Evolutionary conservation across 2,113 vertebrate species (phyloP).

Genomic region (Mustelus asterias): DNA sequence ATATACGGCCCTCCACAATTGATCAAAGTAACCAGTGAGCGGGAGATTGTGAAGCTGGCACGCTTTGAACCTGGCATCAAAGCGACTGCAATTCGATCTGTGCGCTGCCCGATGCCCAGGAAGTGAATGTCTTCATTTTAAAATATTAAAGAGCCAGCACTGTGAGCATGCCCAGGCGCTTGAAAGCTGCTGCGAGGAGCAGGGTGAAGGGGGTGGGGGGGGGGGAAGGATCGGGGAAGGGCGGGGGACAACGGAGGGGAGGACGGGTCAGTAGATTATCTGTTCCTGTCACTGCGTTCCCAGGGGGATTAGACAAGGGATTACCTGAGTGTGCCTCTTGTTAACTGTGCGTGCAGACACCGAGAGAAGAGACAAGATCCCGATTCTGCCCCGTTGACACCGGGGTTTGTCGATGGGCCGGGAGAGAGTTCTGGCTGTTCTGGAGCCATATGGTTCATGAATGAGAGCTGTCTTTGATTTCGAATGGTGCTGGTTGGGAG

Average conservation of each 20-base stretch:
- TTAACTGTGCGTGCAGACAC: not conserved
- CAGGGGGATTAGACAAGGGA: not conserved
- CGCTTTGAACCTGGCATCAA: not conserved
- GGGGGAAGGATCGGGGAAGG: not conserved
- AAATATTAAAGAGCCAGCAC: slow-evolving; percentile 18
- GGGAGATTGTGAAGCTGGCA: not conserved
- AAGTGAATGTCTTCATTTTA: slow-evolving; percentile 1
- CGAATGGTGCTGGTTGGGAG: not conserved
- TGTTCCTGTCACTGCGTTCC: not conserved
- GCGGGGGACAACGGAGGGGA: not conserved
- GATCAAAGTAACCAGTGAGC: not conserved
- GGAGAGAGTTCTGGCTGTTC: not conserved
- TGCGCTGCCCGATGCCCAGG: not conserved
- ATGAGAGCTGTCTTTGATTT: not conserved
- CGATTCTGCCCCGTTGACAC: not conserved
- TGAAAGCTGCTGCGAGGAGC: not conserved
- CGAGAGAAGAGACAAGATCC: not conserved
- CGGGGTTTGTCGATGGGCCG: not conserved
- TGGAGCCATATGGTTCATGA: not conserved
- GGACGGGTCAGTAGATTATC: not conserved
- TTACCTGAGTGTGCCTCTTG: not conserved
- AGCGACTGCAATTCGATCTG: not conserved
- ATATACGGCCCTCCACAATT: not conserved
- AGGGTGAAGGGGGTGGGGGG: not conserved
- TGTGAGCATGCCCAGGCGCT: not conserved